Conservation (phyloP, 1,140 invertebrate genomes). For the Macrocentrus cingulum region DNA sequence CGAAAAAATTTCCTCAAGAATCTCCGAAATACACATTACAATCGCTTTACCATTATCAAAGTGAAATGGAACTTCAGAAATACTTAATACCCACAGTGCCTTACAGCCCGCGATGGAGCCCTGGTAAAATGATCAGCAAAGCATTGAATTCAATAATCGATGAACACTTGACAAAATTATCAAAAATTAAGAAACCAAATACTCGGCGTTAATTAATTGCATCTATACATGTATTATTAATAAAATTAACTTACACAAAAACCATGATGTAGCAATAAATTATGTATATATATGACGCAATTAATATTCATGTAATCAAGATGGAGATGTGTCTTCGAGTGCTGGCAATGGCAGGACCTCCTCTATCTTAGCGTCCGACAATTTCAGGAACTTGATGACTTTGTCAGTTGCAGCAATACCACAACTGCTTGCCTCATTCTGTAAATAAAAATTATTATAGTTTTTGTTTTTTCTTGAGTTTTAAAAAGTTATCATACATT, state of each 20-base stretch:
- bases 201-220: constrained; percentile 51
- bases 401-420: constrained; percentile 57
- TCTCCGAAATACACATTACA: constrained; percentile 36
- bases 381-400: constrained; percentile 58
- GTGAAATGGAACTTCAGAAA: constrained; percentile 25
- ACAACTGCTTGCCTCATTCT: constrained; percentile 57
- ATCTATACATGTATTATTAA: too few relatives aligned
- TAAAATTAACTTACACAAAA: constrained; percentile 53
- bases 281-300: constrained; percentile 52
- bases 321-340: constrained; percentile 49
- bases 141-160: constrained; percentile 24
- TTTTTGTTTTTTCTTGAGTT: neutral
- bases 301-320: constrained; percentile 50
- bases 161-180: constrained; percentile 47
- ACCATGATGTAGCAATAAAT: constrained; percentile 48
- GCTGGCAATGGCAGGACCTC: constrained; percentile 48
- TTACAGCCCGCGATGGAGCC: constrained; percentile 26
- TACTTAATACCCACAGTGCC: constrained; percentile 18
- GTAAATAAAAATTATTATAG: constrained; percentile 21
- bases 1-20: constrained; percentile 39
- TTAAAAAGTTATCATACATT: too few relatives aligned
- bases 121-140: constrained; percentile 23
- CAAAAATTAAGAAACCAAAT: constrained; percentile 47
- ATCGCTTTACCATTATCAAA: constrained; percentile 41
- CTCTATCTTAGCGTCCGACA: constrained; percentile 49